Percentiles rank a stretch among this genome's conserved stretches.
Evolutionary conservation across 2,888 invertebrate species (phyloP).

Genomic region (Willowsia nigromaculata): DNA sequence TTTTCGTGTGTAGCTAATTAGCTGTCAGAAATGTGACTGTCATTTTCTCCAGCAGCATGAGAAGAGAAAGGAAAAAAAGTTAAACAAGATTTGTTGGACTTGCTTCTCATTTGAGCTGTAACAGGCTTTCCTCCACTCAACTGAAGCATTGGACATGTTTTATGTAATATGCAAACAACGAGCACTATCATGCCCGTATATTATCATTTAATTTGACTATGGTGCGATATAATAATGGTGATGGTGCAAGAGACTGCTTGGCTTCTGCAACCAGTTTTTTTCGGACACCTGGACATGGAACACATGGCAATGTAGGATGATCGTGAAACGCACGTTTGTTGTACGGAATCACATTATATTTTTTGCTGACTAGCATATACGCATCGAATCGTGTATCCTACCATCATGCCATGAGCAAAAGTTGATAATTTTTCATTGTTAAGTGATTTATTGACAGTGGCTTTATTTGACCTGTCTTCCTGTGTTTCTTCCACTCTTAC

Average conservation of each 20-base stretch:
- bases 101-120: neutral
- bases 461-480: conserved; percentile 42
- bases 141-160: too few species aligned
- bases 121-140: neutral
- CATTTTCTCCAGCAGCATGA: conserved; percentile 31
- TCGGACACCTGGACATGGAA: conserved; percentile 35
- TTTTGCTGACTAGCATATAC: neutral
- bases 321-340: neutral
- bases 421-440: neutral
- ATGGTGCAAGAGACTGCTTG: conserved; percentile 58
- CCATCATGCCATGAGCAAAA: neutral
- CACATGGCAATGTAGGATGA: neutral
- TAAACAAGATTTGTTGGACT: conserved; percentile 34
- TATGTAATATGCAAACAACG: too few species aligned
- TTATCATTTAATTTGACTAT: neutral
- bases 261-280: conserved; percentile 63
- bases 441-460: conserved; percentile 56
- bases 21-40: conserved; percentile 55
- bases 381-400: neutral
- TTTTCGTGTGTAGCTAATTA: conserved; percentile 63
- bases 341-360: neutral
- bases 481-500: conserved; percentile 9
- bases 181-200: neutral
- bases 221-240: conserved; percentile 10
- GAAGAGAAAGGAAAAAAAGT: neutral